A percentile compares a stretch with the other conserved stretches of the same genome.
These are phyloP conservation scores for Caenorhabditis sulstoni DNA, from an alignment of 2,888 invertebrate species.

Conservation along the genomic window DNA sequence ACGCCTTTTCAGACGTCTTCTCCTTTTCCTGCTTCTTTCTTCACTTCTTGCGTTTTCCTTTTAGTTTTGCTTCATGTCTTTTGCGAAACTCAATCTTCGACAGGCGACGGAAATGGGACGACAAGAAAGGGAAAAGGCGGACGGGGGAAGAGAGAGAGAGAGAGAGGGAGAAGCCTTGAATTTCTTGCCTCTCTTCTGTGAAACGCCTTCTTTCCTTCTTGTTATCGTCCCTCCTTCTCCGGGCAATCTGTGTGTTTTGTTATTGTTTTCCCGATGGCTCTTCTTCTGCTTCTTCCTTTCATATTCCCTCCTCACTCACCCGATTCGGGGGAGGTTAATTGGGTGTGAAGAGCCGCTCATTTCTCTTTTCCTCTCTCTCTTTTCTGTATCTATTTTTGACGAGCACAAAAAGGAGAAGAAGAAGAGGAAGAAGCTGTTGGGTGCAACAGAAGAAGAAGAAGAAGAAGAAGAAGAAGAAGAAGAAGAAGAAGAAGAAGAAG, in stretches of 20 bases:
- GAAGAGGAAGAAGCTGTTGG: slow-evolving; percentile 15
- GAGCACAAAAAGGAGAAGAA: slow-evolving; percentile 12
- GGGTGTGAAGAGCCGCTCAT: slow-evolving; percentile 10
- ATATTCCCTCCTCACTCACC: background rate
- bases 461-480: slow-evolving; percentile 26
- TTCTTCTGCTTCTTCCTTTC: slow-evolving; percentile 14
- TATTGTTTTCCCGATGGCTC: slow-evolving; percentile 4
- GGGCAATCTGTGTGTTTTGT: background rate
- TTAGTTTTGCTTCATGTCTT: slow-evolving; percentile 48
- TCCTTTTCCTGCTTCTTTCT: slow-evolving; percentile 9
- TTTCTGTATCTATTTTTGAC: slow-evolving; percentile 27
- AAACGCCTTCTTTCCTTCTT: slow-evolving; percentile 38
- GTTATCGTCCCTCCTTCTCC: slow-evolving; percentile 32
- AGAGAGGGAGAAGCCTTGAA: slow-evolving; percentile 27
- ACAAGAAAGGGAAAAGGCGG: slow-evolving; percentile 43
- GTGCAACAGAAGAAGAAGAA: slow-evolving; percentile 19
- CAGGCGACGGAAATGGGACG: slow-evolving; percentile 55
- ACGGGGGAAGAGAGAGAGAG: background rate
- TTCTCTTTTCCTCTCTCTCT: too few species aligned
- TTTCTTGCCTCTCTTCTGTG: slow-evolving; percentile 54
- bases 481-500: slow-evolving; percentile 16
- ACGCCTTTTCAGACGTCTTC: background rate
- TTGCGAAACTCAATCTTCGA: slow-evolving; percentile 56
- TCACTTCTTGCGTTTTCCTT: slow-evolving; percentile 25
- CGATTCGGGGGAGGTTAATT: slow-evolving; percentile 24